Evolutionary conservation across 1,140 invertebrate species (phyloP).

Genomic region (Saccostrea glomerata): DNA sequence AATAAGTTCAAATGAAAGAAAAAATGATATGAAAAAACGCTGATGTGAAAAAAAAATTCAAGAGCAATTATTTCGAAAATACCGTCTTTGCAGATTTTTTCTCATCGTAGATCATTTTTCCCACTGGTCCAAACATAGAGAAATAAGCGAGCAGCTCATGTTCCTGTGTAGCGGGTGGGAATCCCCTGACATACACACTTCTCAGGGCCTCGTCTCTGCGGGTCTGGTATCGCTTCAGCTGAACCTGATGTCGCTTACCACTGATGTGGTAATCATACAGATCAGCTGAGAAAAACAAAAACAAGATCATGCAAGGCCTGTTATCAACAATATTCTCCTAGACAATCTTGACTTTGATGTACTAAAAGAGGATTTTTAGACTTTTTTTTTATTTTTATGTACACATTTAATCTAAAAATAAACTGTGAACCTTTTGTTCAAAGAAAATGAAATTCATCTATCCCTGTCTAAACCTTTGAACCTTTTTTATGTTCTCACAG

Average conservation of each 20-base stretch:
- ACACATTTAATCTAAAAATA: too few relatives aligned
- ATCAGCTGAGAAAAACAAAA: conserved; percentile 39
- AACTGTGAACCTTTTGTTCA: too few relatives aligned
- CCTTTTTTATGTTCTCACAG: neutral
- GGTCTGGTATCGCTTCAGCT: conserved; percentile 40
- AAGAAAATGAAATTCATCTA: too few relatives aligned
- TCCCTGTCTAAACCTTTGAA: neutral
- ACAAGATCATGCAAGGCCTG: too few relatives aligned
- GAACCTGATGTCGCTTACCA: conserved; percentile 57
- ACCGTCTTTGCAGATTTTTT: conserved; percentile 46
- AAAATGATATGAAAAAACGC: too few relatives aligned
- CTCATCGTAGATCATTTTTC: conserved; percentile 56
- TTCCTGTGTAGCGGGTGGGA: conserved; percentile 55
- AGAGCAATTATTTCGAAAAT: neutral
- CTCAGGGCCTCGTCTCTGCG: conserved; percentile 50
- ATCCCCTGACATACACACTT: conserved; percentile 63
- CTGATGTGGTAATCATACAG: conserved; percentile 59
- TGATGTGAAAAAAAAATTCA: too few relatives aligned
- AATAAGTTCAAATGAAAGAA: too few relatives aligned
- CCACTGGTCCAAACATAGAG: conserved; percentile 58
- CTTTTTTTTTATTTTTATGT: too few relatives aligned
- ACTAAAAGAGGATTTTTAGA: too few relatives aligned
- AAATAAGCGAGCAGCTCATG: conserved; percentile 60
- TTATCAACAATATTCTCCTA: too few relatives aligned
- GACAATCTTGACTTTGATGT: too few relatives aligned